Percentiles rank a stretch among this genome's conserved stretches.
phyloP scores from a whole-genome alignment of 2,888 invertebrate genomes.

The Julus scandinavius region DNA sequence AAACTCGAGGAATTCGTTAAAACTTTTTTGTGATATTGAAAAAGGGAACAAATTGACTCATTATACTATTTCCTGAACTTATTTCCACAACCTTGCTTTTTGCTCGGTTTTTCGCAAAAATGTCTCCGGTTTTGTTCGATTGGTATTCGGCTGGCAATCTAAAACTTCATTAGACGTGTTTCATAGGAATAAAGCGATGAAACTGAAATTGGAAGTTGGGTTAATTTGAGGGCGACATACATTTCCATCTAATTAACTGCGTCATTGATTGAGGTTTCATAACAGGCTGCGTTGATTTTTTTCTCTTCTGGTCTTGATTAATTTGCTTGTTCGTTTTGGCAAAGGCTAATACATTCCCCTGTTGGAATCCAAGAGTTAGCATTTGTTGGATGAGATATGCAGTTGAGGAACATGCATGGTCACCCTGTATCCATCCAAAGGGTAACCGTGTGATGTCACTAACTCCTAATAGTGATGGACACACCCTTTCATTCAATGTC shows the following conservation, averaged over 20 bases:
- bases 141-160: background rate
- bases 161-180: background rate
- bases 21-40: no score
- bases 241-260: slow-evolving; percentile 21
- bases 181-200: background rate
- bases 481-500: slow-evolving; percentile 25
- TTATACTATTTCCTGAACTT: no score
- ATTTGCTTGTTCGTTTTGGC: background rate
- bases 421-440: background rate
- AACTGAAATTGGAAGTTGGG: slow-evolving; percentile 3
- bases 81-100: no score
- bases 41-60: no score
- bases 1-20: no score
- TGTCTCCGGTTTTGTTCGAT: background rate
- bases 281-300: background rate
- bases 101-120: no score
- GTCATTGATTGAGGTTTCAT: background rate
- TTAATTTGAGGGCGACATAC: background rate
- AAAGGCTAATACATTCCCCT: background rate
- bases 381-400: background rate
- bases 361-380: background rate
- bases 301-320: background rate
- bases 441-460: background rate
- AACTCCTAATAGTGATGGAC: slow-evolving; percentile 21
- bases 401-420: background rate